Evolutionary conservation across 2,888 invertebrate genomes (phyloP).

Genomic region (Caenorhabditis drosophilae): DNA sequence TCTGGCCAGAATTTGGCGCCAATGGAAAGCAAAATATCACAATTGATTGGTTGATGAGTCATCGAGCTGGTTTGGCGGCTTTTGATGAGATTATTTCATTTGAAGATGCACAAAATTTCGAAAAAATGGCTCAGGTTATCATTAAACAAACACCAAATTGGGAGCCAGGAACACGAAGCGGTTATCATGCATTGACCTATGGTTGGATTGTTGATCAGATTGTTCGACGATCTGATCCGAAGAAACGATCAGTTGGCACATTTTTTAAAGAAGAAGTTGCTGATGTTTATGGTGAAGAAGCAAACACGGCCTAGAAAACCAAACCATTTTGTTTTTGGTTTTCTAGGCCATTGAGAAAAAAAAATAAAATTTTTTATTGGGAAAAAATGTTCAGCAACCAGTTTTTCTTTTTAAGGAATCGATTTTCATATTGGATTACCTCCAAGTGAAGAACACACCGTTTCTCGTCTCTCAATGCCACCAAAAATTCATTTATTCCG

Average conservation of each 20-base stretch:
- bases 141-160: constrained; percentile 68
- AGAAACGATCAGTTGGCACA: constrained; percentile 62
- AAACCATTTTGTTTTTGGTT: too few species aligned
- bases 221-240: constrained; percentile 69
- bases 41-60: constrained; percentile 66
- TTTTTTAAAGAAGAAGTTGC: constrained; percentile 69
- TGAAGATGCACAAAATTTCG: constrained; percentile 68
- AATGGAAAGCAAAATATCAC: constrained; percentile 71
- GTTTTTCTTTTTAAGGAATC: constrained; percentile 51
- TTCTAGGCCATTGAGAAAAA: too few species aligned
- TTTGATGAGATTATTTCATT: constrained; percentile 68
- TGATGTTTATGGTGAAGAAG: constrained; percentile 54
- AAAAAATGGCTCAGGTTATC: constrained; percentile 67
- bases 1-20: constrained; percentile 72
- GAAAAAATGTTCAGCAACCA: too few species aligned
- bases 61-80: constrained; percentile 70
- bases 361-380: too few species aligned
- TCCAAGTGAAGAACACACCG: constrained; percentile 61
- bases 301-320: too few species aligned
- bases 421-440: constrained; percentile 69
- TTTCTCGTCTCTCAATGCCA: constrained; percentile 64
- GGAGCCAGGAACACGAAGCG: constrained; percentile 65
- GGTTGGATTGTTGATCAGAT: constrained; percentile 71
- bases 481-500: constrained; percentile 52
- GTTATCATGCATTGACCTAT: constrained; percentile 71